Evolutionary conservation across 2,888 invertebrate genomes (phyloP), one percentile per base, ranked within the genome.

Genomic region (Cheilosia grossa): DNA sequence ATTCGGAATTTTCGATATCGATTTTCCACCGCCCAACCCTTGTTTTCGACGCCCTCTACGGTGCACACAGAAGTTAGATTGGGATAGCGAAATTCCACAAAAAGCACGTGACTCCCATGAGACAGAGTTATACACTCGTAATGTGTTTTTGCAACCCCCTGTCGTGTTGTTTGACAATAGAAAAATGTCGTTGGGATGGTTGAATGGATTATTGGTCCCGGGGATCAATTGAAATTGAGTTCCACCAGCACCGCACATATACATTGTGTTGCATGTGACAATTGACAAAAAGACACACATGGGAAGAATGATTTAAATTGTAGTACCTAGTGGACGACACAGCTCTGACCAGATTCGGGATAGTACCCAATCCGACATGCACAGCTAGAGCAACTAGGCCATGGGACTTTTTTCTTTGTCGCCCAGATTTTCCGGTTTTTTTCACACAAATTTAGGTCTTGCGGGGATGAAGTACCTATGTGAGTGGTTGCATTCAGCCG

Each of bases 161-260:
- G 33, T 33, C 13, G 66, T 21, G 64, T 24, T 67, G 77, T 82
- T 78, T 58, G 33, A 82, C 82, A 78, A 78, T 69, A 44, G 42
- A 63, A 73, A 63, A 58, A 15, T 33, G 30, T 42, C 69, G 63
- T 67, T 42, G 37, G 61, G 44, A 42, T 67, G 78, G 72, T 2
- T 51, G 51, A 51, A 21, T 24, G 51, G 19, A 72, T 67, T 72
- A 82, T 78, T 77, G 63, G 66, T 42, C 70, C 61, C 49, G 47
- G 66, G 56, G 67, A 78, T 78, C 67, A 82, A 73, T 82, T 73
- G 67, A 67, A 82, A 73, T 73, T 82, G 54, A 63, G 59, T 77
- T 82, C 47, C 30, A 66, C 49, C 44, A 59, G 47, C 37, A 33
- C 42, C 13, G n/a, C 21, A 15, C 10, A 21, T 13, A 5, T 27